Conservation (phyloP, 2,888 invertebrate species). For the Drosophila neonasuta region DNA sequence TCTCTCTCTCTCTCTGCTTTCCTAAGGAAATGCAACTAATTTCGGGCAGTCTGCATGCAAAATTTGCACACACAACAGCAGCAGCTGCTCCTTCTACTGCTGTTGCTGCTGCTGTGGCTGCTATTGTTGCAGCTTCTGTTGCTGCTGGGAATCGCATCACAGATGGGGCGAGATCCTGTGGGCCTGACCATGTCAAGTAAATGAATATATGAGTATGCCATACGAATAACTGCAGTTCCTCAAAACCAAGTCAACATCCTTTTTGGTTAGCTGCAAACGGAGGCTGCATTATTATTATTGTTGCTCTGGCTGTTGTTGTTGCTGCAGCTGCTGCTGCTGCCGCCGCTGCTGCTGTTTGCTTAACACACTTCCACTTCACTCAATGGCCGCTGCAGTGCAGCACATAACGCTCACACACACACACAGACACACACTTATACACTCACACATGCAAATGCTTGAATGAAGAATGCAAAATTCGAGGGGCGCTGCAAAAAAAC, state of each 20-base stretch:
- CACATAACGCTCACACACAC: constrained; percentile 27
- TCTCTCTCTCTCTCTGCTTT: neutral
- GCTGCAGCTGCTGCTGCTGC: constrained; percentile 15
- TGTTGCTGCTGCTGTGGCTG: constrained; percentile 9
- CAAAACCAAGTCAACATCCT: constrained; percentile 77
- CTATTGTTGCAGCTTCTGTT: constrained; percentile 13
- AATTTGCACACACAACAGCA: constrained; percentile 49
- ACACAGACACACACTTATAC: constrained; percentile 18
- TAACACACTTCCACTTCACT: constrained; percentile 75
- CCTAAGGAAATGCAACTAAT: constrained; percentile 64
- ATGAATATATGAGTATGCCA: constrained; percentile 74
- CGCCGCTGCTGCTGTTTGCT: constrained; percentile 58
- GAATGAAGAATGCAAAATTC: constrained; percentile 47
- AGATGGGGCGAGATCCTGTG: constrained; percentile 44
- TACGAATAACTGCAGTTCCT: constrained; percentile 75
- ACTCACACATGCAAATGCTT: constrained; percentile 27
- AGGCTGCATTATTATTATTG: constrained; percentile 51
- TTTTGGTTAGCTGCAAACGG: constrained; percentile 67
- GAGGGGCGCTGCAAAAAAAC: constrained; percentile 35
- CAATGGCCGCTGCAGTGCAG: constrained; percentile 68
- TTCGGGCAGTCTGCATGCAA: constrained; percentile 57
- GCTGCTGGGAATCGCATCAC: constrained; percentile 1
- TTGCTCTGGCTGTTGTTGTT: constrained; percentile 28
- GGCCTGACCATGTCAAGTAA: constrained; percentile 64
- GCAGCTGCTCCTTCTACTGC: constrained; percentile 5